Evolutionary conservation across 2,113 vertebrate genomes (phyloP).

Genomic region (Electrona antarctica): DNA sequence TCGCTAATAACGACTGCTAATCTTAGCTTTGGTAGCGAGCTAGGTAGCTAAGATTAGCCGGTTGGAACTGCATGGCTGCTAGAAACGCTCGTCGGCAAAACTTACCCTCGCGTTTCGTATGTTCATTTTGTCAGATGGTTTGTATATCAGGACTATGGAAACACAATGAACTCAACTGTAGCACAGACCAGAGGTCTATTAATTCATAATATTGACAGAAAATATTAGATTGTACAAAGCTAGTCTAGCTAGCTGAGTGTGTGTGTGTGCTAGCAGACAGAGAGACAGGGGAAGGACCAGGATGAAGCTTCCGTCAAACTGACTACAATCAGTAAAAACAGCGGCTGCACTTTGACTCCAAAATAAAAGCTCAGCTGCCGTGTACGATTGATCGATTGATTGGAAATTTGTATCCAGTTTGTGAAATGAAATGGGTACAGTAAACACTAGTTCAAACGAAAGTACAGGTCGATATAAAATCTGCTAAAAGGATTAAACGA

Average conservation of each 20-base stretch:
- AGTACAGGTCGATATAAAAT: no score
- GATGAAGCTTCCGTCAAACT: slow-evolving; percentile 14
- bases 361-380: slow-evolving; percentile 26
- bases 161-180: slow-evolving; percentile 21
- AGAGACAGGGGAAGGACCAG: slow-evolving; percentile 23
- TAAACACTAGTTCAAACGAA: no score
- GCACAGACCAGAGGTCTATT: neutral
- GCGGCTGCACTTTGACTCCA: slow-evolving; percentile 7
- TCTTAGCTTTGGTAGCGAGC: slow-evolving; percentile 15
- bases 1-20: neutral
- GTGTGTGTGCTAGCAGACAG: slow-evolving; percentile 29
- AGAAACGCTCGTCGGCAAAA: neutral
- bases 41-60: slow-evolving; percentile 5
- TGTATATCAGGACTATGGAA: neutral
- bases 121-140: slow-evolving; percentile 77
- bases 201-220: slow-evolving; percentile 49
- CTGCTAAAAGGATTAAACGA: no score
- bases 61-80: slow-evolving; percentile 32
- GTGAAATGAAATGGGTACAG: neutral
- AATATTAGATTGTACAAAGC: slow-evolving; percentile 14
- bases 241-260: slow-evolving; percentile 18
- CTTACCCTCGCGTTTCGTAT: slow-evolving; percentile 90
- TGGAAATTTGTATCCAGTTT: no score
- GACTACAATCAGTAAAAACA: neutral
- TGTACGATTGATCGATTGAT: neutral